Percentiles rank a stretch among this genome's conserved stretches.
Conservation (phyloP, 2,888 invertebrate genomes). For the Acronicta psi region DNA sequence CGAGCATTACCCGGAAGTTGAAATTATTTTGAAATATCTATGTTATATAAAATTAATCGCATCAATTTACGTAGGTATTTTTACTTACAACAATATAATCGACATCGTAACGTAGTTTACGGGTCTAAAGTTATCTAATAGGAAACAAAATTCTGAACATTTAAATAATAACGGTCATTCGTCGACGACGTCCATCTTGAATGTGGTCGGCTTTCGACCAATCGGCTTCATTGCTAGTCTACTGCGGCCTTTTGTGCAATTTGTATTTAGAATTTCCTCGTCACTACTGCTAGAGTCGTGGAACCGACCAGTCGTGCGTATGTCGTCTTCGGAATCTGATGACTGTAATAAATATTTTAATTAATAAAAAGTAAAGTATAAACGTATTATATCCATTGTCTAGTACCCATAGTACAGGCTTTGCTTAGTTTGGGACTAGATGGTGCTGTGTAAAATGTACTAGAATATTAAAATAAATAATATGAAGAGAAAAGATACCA, state of each 20-base stretch:
- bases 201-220: slow-evolving; percentile 74
- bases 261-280: slow-evolving; percentile 79
- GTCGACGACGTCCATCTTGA: slow-evolving; percentile 82
- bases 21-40: slow-evolving; percentile 4
- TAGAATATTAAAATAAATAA: too few species aligned
- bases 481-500: too few species aligned
- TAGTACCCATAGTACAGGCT: too few species aligned
- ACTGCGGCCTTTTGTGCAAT: slow-evolving; percentile 68
- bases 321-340: slow-evolving; percentile 79
- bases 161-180: slow-evolving; percentile 71
- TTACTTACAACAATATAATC: slow-evolving; percentile 26
- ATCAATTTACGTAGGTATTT: slow-evolving; percentile 5
- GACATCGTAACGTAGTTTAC: slow-evolving; percentile 44
- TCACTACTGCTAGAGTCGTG: slow-evolving; percentile 83
- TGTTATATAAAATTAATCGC: slow-evolving; percentile 36
- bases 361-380: too few species aligned
- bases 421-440: too few species aligned
- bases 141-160: slow-evolving; percentile 39
- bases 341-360: slow-evolving; percentile 64
- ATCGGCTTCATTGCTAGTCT: slow-evolving; percentile 83
- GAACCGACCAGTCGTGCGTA: slow-evolving; percentile 73
- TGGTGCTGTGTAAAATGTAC: too few species aligned
- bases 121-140: slow-evolving; percentile 36
- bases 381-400: too few species aligned
- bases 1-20: slow-evolving; percentile 28